Percentiles rank a stretch among this genome's conserved stretches.
phyloP scores from a whole-genome alignment of 2,113 vertebrate genomes.

The Oryzias celebensis region DNA sequence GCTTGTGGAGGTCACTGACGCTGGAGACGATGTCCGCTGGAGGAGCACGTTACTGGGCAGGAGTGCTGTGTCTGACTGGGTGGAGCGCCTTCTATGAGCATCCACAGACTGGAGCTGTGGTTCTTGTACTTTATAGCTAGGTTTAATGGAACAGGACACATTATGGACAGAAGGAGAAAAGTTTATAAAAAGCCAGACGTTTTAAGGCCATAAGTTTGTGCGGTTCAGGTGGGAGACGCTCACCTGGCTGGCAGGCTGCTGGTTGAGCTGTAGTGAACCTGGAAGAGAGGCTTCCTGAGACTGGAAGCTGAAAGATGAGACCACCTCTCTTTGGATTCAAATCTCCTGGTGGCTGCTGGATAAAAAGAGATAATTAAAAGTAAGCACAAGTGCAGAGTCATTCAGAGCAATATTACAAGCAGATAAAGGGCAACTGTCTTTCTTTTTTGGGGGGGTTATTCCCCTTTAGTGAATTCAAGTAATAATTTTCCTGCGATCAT shows the following conservation, averaged over 20 bases:
- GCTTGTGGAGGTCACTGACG: slow-evolving; percentile 14
- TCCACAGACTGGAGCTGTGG: slow-evolving; percentile 17
- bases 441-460: no score
- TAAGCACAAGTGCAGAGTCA: not conserved
- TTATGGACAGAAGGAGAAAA: not conserved
- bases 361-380: slow-evolving; percentile 1
- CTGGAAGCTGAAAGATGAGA: slow-evolving; percentile 30
- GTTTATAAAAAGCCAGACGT: not conserved
- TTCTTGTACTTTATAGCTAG: slow-evolving; percentile 70
- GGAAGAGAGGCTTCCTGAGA: slow-evolving; percentile 61
- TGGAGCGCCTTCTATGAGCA: slow-evolving; percentile 54
- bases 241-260: slow-evolving; percentile 76
- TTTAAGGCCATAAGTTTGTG: not conserved
- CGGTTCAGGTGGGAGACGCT: not conserved
- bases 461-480: not conserved
- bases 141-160: not conserved
- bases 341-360: slow-evolving; percentile 23
- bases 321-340: slow-evolving; percentile 35
- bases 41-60: slow-evolving; percentile 71
- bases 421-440: not conserved
- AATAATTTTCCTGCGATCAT: not conserved
- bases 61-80: slow-evolving; percentile 77
- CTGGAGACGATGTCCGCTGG: slow-evolving; percentile 39
- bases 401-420: not conserved
- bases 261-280: slow-evolving; percentile 69